Base-by-base conservation (phyloP, 1,140 invertebrate species). In the Anastatus disparis region DNA sequence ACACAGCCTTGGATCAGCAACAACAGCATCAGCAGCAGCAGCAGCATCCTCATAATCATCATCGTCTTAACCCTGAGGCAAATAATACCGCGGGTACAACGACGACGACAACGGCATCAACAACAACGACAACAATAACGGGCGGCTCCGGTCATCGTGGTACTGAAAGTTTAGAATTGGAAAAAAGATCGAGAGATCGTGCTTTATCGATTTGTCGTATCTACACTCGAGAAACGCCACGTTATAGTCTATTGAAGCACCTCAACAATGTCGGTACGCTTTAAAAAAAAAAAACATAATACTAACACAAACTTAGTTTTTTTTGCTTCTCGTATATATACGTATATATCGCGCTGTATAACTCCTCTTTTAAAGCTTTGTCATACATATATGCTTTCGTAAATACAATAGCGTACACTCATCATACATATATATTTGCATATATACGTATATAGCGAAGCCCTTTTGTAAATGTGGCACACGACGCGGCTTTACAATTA, bases 161-260 rank as follows among this genome's bases (percentile, higher is more conserved):
- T n/a, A n/a, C 20, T 42, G 91, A 93, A 78, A 88, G 88, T 44
- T 84, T 90, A 84, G 89, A 90, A 78, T 81, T 89, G 78, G 91
- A 92, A 77, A 87, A 88, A 69, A 88, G 89, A 74, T 87, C 89
- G 20, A 83, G 90, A 71, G 90, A 91, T 73, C 87, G 88, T 59
- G 89, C 88, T 53, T 86, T 91, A 74, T 86, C 86, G 63, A 88
- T 89, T 53, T 92, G 90, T 71, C 88, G 89, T 72, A 87, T 90
- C 73, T 93, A 92, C 85, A 86, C 92, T 70, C 85, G 88, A 75
- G 86, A 87, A 71, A 87, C 87, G 27, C 88, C 89, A 3, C 87
- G 94, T 73, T 96, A 95, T 81, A 89, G 89, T 73, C 87, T 95
- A 64, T 87, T 92, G 64, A 90, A 92, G 50, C 92, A 94, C 76